Evolutionary conservation across 1,140 invertebrate species (phyloP).

Genomic region (Bombus haemorrhoidalis): DNA sequence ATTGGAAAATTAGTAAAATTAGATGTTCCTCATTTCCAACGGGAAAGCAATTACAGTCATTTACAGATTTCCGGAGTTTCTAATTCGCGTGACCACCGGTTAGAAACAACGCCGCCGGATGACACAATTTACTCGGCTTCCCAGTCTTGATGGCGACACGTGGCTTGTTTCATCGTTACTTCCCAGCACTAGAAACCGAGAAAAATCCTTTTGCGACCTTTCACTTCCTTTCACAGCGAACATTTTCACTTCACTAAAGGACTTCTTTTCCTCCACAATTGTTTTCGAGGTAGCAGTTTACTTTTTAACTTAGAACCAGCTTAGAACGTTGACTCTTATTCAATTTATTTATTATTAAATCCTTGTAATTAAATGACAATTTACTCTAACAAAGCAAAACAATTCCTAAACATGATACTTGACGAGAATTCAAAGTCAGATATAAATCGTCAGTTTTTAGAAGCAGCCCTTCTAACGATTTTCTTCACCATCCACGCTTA

Average conservation of each 20-base stretch:
- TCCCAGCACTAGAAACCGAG: background rate
- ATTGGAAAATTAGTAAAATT: conserved; percentile 72
- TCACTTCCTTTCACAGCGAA: background rate
- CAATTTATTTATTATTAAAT: background rate
- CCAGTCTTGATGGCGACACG: conserved; percentile 49
- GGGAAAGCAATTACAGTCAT: conserved; percentile 70
- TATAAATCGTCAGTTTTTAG: too few relatives aligned
- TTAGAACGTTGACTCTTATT: background rate
- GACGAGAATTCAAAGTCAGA: background rate
- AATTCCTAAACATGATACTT: background rate
- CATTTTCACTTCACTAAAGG: background rate
- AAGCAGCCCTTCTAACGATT: background rate
- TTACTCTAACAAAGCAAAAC: background rate
- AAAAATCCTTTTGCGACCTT: background rate
- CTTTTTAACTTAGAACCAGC: background rate
- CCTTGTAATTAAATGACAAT: background rate
- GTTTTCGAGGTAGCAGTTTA: background rate
- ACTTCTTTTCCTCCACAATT: background rate
- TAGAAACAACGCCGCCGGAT: conserved; percentile 62
- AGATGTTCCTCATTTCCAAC: conserved; percentile 67
- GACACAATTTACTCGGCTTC: conserved; percentile 59
- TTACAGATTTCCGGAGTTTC: conserved; percentile 72
- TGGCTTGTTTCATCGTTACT: conserved; percentile 46
- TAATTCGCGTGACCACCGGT: conserved; percentile 61
- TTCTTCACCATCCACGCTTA: too few relatives aligned